A percentile compares a stretch with the other conserved stretches of the same genome.
Evolutionary conservation across 1,140 invertebrate genomes (phyloP).

Genomic region (Aphelinus certus): DNA sequence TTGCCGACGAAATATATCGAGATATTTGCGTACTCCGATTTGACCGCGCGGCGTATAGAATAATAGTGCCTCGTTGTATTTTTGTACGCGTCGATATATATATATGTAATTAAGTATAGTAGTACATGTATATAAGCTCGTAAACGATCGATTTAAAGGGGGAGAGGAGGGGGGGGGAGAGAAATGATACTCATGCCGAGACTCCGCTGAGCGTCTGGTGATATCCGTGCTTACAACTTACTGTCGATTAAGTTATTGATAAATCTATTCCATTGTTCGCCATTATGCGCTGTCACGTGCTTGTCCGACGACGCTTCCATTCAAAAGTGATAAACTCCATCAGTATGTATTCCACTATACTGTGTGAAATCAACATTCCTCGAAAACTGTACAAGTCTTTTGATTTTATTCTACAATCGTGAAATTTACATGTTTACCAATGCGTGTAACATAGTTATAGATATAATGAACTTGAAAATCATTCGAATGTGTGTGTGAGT

Average conservation of each 20-base stretch:
- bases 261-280: slow-evolving; percentile 9
- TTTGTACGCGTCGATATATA: neutral
- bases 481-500: neutral
- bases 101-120: no score
- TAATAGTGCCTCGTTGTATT: no score
- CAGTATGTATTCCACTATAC: slow-evolving; percentile 7
- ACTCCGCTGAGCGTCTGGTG: neutral
- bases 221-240: slow-evolving; percentile 15
- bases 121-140: no score
- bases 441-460: no score
- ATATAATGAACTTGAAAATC: no score
- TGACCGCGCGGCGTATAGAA: neutral
- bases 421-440: no score
- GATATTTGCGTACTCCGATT: neutral
- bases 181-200: neutral
- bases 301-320: slow-evolving; percentile 5
- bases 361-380: slow-evolving; percentile 17
- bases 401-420: neutral
- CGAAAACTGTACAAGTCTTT: slow-evolving; percentile 7
- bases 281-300: neutral
- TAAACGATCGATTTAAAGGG: no score
- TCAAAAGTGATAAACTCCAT: neutral
- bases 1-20: neutral
- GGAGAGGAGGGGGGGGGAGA: neutral
- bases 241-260: slow-evolving; percentile 20